Base-by-base conservation (phyloP, 2,888 invertebrate genomes). In the Anoncus sp. region DNA sequence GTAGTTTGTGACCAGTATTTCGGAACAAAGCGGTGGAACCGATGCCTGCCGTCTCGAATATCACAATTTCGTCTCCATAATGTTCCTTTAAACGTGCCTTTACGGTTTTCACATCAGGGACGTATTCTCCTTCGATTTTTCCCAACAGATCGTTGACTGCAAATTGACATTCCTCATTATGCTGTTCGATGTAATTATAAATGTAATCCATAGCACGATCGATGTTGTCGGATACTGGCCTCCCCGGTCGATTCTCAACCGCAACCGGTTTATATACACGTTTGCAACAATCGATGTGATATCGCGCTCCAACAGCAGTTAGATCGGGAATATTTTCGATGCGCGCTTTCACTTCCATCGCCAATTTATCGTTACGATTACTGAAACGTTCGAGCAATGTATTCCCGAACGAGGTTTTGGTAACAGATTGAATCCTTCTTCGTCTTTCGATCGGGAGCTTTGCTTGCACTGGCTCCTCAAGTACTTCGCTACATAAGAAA, bases 1-100 rank as follows among this genome's bases (percentile, higher is more conserved):
- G 75, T 38, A 83, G 31, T 74, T 80, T 67, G 63, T 67, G 65
- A 16, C 73, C 75, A n/a, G 72, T 79, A 53, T 80, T 76, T 24
- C 57, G 65, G 35, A 83, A 81, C 63, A 77, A 81, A 63, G 84
- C 55, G 20, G 77, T 51, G 0, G 62, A 31, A 16, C 24, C 55
- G 10, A 24, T n/a, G 27, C 65, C 63, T 24, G 43, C 9, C 24
- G 22, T 53, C 9, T 63, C 70, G 12, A 63, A 38, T 49, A 81
- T 67, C 3, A 80, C 12, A 12, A 83, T 72, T 43, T 83, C 79
- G 10, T 78, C 79, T 18, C 74, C 79, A 69, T 77, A 83, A 43
- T 75, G 79, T 20, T 81, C 47, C 4, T 62, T 9, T 47, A 83
- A 51, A n/a, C 66, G 69, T 10, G 12, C 10, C 69, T 81, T 76